Percentiles rank a stretch among this genome's conserved stretches.
phyloP scores from a whole-genome alignment of 2,888 invertebrate genomes.

The Chromoteleia sp. region DNA sequence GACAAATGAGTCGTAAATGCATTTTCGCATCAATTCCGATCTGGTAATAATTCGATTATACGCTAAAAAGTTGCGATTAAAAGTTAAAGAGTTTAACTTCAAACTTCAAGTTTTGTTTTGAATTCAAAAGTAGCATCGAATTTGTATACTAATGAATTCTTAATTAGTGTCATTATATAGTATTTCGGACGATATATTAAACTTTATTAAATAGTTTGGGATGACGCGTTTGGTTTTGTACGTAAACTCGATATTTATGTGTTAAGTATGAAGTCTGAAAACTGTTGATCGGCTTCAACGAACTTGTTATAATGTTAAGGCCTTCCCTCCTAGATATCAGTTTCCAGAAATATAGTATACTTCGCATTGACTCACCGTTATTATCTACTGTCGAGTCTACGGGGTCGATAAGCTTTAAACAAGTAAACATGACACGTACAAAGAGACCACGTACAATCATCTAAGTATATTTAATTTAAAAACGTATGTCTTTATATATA shows the following conservation, averaged over 20 bases:
- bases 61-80: no score
- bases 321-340: constrained; percentile 30
- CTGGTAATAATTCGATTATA: neutral
- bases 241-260: neutral
- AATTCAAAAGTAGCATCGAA: no score
- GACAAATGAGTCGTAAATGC: constrained; percentile 27
- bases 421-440: constrained; percentile 12
- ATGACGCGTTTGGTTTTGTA: neutral
- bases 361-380: constrained; percentile 35
- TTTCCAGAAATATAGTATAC: constrained; percentile 44
- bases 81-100: no score
- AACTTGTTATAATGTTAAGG: constrained; percentile 34
- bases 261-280: neutral
- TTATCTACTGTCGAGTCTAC: constrained; percentile 38
- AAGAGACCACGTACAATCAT: neutral
- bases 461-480: neutral
- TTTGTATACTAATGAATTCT: no score
- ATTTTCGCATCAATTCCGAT: neutral
- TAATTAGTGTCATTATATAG: no score
- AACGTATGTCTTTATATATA: no score
- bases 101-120: no score
- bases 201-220: neutral
- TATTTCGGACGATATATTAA: no score
- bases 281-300: constrained; percentile 27
- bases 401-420: constrained; percentile 23